Evolutionary conservation across 2,888 invertebrate genomes (phyloP), one percentile per base, ranked within the genome.

Genomic region (Scaptomyza reducta): DNA sequence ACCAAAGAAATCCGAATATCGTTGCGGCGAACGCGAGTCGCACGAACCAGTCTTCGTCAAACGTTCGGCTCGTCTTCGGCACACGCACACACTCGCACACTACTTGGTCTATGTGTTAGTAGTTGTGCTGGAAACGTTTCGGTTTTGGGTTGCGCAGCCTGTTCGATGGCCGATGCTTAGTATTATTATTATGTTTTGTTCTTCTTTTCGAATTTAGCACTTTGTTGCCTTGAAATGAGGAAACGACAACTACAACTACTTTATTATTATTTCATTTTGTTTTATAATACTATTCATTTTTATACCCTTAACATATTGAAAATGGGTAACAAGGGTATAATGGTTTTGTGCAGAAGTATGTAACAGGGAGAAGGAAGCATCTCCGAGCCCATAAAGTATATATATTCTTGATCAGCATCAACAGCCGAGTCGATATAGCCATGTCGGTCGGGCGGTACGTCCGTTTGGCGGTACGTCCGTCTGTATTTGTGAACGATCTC

Each of bases 221-320:
- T 85, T 79, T 81, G 88, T 86, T 87, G 90, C 90, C 90, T 89
- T 89, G 89, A 87, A 78, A 77, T 78, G 82, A 89, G 90, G 90
- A 89, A 90, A 77, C 82, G 74, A 63, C 65, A 40, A 62, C 50
- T n/a, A 38, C 63, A n/a, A 56, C 38, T 38, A 14, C 47, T 49
- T 58, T 29, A 56, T 27, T 41, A 10, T 44, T 59, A n/a, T 33
- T 46, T 47, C 40, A 38, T 25, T 40, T 31, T 41, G 33, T 41
- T 56, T 44, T 14, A 16, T 18, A 31, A 31, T 10, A 31, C 31
- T 31, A 31, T 25, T 11, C n/a, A 49, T 70, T 68, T n/a, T n/a
- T n/a, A n/a, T n/a, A n/a, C n/a, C n/a, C n/a, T n/a, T n/a, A n/a
- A n/a, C n/a, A n/a, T n/a, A n/a, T n/a, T n/a, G n/a, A n/a, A n/a